phyloP scores from a whole-genome alignment of 2,113 vertebrate genomes.

The Beaufortia kweichowensis region DNA sequence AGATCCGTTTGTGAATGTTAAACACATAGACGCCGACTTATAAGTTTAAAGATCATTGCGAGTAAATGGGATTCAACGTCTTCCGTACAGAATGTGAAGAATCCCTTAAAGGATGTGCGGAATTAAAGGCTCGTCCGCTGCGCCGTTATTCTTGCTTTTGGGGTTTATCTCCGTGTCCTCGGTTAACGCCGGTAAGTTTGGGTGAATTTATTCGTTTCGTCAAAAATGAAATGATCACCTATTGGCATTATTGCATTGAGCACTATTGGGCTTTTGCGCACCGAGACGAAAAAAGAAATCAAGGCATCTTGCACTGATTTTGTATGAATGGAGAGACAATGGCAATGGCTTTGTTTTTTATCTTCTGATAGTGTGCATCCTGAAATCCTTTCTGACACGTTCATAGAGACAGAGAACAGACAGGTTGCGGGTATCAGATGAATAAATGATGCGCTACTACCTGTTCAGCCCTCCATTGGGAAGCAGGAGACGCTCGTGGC shows the following conservation, averaged over 20 bases:
- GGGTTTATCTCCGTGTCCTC: constrained; percentile 66
- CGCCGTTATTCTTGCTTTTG: constrained; percentile 70
- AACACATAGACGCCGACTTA: constrained; percentile 57
- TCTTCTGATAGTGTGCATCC: background rate
- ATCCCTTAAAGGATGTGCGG: constrained; percentile 69
- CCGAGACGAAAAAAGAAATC: background rate
- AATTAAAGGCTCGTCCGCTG: constrained; percentile 62
- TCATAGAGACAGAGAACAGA: constrained; percentile 15
- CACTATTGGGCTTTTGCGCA: background rate
- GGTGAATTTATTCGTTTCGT: constrained; percentile 39
- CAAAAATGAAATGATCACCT: background rate
- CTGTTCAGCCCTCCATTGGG: constrained; percentile 33
- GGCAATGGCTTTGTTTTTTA: background rate
- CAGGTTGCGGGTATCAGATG: constrained; percentile 28
- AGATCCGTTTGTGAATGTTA: constrained; percentile 47
- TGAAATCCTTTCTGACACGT: constrained; percentile 3
- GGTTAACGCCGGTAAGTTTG: constrained; percentile 73
- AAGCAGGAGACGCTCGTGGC: constrained; percentile 18
- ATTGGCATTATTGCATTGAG: background rate
- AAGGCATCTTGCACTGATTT: background rate
- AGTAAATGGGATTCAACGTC: constrained; percentile 68
- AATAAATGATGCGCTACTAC: constrained; percentile 40
- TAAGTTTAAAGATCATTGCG: constrained; percentile 55
- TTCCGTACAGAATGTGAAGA: constrained; percentile 73
- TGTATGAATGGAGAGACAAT: background rate